Percentiles rank a stretch among this genome's conserved stretches.
phyloP scores from a whole-genome alignment of 2,113 vertebrate genomes.

The Pterocles orientalis region DNA sequence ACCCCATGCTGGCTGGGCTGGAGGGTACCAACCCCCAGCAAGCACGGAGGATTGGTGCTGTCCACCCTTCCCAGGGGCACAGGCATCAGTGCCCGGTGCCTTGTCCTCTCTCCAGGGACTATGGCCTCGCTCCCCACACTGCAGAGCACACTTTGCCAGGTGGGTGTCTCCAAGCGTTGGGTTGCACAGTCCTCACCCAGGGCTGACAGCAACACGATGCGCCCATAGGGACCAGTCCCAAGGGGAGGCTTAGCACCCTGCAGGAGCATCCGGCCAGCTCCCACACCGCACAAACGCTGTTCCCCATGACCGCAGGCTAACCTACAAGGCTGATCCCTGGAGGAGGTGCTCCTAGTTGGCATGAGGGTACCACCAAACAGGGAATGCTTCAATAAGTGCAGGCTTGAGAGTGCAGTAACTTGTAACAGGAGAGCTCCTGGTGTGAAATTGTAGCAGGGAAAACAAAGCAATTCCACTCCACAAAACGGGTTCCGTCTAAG shows the following conservation, averaged over 20 bases:
- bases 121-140: accelerated
- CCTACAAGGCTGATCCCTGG: background rate
- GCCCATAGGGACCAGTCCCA: accelerated
- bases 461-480: background rate
- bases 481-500: background rate
- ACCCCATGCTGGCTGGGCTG: background rate
- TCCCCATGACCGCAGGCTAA: accelerated
- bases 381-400: background rate
- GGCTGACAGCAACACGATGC: accelerated
- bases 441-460: background rate
- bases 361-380: background rate
- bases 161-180: accelerated
- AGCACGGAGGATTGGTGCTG: accelerated
- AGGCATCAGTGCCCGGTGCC: background rate
- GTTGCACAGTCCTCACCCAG: accelerated
- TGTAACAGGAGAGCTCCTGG: background rate
- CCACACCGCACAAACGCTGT: accelerated
- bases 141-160: accelerated
- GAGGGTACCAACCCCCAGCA: background rate
- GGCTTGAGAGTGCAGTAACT: background rate
- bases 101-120: background rate
- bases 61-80: background rate
- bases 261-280: background rate
- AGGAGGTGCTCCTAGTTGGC: background rate
- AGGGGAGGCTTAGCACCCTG: background rate